Evolutionary conservation across 2,797 vertebrate genomes (phyloP).

Genomic region (Heteromormyrus szaboi): DNA sequence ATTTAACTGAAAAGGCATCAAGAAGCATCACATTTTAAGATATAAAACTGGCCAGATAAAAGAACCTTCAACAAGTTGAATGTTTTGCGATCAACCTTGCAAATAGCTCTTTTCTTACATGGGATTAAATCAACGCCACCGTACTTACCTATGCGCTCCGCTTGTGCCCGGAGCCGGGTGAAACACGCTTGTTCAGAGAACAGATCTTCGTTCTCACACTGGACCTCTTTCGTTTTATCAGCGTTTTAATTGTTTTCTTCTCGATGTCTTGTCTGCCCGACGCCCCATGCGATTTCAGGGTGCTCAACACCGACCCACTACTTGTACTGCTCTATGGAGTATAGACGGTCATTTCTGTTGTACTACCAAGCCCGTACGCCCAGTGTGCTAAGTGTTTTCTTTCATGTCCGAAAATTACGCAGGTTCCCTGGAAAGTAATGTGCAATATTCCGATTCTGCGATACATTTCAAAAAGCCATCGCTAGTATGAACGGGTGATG

Average conservation of each 20-base stretch:
- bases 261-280: background rate
- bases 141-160: constrained; percentile 3
- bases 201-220: background rate
- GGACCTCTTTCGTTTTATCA: background rate
- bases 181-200: background rate
- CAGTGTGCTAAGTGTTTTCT: background rate
- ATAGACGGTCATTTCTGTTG: background rate
- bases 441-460: background rate
- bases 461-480: background rate
- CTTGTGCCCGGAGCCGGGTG: background rate
- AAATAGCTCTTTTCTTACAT: background rate
- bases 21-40: background rate
- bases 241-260: background rate
- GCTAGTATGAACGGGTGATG: background rate
- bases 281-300: background rate
- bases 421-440: background rate
- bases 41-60: background rate
- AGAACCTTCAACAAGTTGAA: background rate
- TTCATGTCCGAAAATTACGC: background rate
- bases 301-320: background rate
- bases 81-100: background rate
- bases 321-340: background rate
- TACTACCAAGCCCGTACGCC: background rate
- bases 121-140: background rate
- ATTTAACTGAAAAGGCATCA: constrained; percentile 7